Conservation (phyloP, 2,113 vertebrate genomes). For the Synodontis membranacea region DNA sequence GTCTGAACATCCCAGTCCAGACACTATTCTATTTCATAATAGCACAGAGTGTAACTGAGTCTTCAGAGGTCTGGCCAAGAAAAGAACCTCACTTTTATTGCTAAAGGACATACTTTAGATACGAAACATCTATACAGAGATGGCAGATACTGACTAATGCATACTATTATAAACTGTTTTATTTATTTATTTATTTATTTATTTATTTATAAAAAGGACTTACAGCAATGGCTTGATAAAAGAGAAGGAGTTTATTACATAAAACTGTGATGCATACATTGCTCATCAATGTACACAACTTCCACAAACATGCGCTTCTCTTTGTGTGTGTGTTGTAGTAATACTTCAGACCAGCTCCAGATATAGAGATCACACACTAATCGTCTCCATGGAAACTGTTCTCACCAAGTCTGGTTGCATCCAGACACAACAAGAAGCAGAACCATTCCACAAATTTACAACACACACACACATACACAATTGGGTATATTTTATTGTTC, state of each 20-base stretch:
- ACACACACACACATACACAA: not conserved
- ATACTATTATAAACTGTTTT: not conserved
- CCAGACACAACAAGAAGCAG: constrained; percentile 36
- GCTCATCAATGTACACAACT: not conserved
- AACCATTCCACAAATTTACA: constrained; percentile 47
- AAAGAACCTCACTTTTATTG: not conserved
- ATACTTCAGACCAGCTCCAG: constrained; percentile 28
- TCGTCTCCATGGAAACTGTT: constrained; percentile 47
- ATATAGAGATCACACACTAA: constrained; percentile 40
- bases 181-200: not conserved
- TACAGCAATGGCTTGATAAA: not conserved
- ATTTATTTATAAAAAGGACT: not conserved
- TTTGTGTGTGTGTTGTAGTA: constrained; percentile 3
- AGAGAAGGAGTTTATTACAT: not conserved
- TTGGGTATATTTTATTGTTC: constrained; percentile 21
- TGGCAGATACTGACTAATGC: not conserved
- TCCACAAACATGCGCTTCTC: not conserved
- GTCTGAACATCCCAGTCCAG: not conserved
- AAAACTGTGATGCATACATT: not conserved
- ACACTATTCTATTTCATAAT: not conserved
- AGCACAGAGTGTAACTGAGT: not conserved
- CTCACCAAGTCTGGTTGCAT: constrained; percentile 27
- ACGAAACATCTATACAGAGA: not conserved
- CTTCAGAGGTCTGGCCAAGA: not conserved
- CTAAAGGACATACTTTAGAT: not conserved